These are phyloP conservation scores for Momotus momota DNA, from an alignment of 2,797 vertebrate genomes.

Conservation along the genomic window DNA sequence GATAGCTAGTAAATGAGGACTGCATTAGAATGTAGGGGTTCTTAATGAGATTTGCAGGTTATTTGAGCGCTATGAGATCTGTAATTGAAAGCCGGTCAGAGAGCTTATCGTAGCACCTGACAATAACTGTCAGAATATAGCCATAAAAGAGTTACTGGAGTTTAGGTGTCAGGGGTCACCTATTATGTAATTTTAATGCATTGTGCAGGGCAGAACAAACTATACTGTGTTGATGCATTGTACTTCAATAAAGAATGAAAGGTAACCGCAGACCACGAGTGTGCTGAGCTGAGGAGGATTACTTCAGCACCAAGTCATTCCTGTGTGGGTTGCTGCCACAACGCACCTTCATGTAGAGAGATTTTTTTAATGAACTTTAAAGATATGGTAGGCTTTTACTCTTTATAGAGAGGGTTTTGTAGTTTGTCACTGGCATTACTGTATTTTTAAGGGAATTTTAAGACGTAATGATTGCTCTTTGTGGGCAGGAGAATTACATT, in stretches of 20 bases:
- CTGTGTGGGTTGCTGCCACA: background rate
- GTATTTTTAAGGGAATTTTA: background rate
- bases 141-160: background rate
- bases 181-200: background rate
- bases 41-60: background rate
- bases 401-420: background rate
- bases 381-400: background rate
- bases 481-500: background rate
- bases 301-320: background rate
- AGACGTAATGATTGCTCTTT: background rate
- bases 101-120: background rate
- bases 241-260: background rate
- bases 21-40: background rate
- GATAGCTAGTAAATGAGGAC: background rate
- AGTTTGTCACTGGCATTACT: background rate
- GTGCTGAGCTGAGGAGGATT: background rate
- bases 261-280: background rate
- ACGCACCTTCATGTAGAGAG: rapidly evolving
- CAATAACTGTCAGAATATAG: background rate
- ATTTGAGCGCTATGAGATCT: background rate
- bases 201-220: background rate
- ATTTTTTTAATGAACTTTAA: background rate
- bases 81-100: background rate
- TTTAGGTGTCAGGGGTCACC: background rate
- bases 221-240: background rate